A percentile compares a stretch with the other conserved stretches of the same genome.
phyloP scores from a whole-genome alignment of 1,140 invertebrate species.

The Branchinecta lynchi region DNA sequence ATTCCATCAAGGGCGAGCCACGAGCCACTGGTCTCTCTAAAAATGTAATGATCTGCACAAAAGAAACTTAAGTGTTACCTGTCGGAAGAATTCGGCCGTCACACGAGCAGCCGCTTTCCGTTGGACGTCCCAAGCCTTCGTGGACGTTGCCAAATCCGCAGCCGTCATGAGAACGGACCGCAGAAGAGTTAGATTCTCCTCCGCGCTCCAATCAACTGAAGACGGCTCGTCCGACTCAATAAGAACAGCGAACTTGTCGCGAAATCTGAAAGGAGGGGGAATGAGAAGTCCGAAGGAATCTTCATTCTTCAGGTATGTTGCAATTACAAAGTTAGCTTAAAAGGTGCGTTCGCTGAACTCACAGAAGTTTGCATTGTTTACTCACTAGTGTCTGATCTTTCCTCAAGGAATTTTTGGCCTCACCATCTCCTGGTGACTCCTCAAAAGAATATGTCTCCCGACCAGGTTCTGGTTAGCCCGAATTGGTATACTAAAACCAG shows the following conservation, averaged over 20 bases:
- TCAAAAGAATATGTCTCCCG: no score
- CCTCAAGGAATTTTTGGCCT: no score
- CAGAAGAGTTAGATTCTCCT: slow-evolving; percentile 25
- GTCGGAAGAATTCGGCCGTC: slow-evolving; percentile 32
- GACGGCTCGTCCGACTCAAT: slow-evolving; percentile 24
- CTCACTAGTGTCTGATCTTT: no score
- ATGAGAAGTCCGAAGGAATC: background rate
- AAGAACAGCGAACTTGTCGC: slow-evolving; percentile 31
- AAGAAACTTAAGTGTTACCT: slow-evolving; percentile 18
- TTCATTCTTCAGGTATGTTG: background rate
- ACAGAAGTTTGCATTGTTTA: no score
- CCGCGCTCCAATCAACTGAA: slow-evolving; percentile 24
- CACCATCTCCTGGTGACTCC: no score
- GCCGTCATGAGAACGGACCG: slow-evolving; percentile 39
- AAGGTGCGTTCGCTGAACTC: no score
- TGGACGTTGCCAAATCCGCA: slow-evolving; percentile 32
- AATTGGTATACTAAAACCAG: no score
- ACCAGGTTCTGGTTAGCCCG: no score
- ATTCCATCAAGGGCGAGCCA: no score
- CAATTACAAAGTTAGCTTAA: background rate
- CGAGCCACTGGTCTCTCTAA: no score
- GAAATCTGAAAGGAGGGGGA: slow-evolving; percentile 25
- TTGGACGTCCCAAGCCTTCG: slow-evolving; percentile 27
- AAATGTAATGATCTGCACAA: background rate
- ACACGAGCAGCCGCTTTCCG: slow-evolving; percentile 30